Evolutionary conservation across 2,113 vertebrate genomes (phyloP).

Genomic region (Ciconia maguari): DNA sequence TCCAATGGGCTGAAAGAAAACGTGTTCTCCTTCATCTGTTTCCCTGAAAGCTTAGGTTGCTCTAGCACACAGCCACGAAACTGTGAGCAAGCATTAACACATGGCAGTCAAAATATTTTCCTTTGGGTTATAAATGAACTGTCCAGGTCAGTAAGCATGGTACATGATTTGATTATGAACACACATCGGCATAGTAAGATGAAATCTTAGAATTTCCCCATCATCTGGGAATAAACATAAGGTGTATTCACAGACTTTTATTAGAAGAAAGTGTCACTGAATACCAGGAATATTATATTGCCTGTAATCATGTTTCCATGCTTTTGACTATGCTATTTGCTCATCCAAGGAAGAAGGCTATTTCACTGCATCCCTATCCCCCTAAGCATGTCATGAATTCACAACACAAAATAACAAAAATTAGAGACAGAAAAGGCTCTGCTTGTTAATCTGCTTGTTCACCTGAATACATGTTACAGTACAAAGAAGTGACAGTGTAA

Average conservation of each 20-base stretch:
- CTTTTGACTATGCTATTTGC: background rate
- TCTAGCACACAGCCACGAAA: background rate
- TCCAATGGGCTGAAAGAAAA: constrained; percentile 54
- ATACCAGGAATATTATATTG: background rate
- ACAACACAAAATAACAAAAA: background rate
- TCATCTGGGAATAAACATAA: background rate
- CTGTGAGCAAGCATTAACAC: background rate
- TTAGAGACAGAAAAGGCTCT: background rate
- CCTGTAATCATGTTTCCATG: background rate
- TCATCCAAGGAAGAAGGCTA: background rate
- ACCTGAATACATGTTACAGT: accelerated
- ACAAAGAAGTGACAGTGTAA: background rate
- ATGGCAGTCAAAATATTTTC: background rate
- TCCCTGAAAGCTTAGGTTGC: constrained; percentile 44
- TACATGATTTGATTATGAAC: background rate
- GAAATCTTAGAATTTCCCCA: background rate
- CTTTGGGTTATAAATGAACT: background rate
- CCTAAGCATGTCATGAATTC: accelerated
- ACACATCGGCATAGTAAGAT: background rate
- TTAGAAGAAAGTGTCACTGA: background rate
- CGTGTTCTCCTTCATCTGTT: constrained; percentile 50
- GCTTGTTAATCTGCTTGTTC: background rate
- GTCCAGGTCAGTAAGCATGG: background rate
- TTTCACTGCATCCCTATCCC: background rate
- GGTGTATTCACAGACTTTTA: background rate